Evolutionary conservation across 1,140 invertebrate genomes (phyloP), one percentile per base, ranked within the genome.

Genomic region (Hestina assimilis): DNA sequence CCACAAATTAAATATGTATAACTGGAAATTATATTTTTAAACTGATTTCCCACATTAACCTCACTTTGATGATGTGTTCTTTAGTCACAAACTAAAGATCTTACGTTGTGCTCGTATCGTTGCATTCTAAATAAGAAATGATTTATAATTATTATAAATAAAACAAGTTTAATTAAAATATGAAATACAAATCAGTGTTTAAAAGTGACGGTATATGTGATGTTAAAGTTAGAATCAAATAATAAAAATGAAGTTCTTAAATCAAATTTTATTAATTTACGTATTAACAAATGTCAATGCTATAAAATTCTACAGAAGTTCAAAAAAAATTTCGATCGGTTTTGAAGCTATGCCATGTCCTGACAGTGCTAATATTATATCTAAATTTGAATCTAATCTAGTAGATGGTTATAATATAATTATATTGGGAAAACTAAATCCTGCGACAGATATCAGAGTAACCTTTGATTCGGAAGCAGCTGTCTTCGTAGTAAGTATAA

Each of bases 401-500:
- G 41, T 48, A 43, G 29, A 53, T 20, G 51, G 57, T 14, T 64
- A 64, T 7, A 33, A 33, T 11, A 12, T 64, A 17, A 50, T n/a
- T 9, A 64, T 82, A 7, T 8, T 28, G 1, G 63, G 55, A 24
- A 26, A 35, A 0, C 54, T 79, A 1, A 56, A 69, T 2, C 15
- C 46, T 14, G 20, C 38, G 2, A 55, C 51, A 15, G 46, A 29
- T 14, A 29, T 63, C 5, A 26, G 29, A 3, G n/a, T 63, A 1
- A 33, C 45, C 31, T 63, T 66, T 15, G 63, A 66, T 38, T 55
- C 63, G 4, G 55, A 63, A 33, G 63, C 63, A 26, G 43, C 43
- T 9, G 24, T 69, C 14, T 45, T 31, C 2, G 35, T 66, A 50
- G 67, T 69, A 48, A 59, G 52, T 65, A 15, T 17, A 40, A 42